These are phyloP conservation scores for Pheosia tremula DNA, from an alignment of 2,888 invertebrate species.

Conservation along the genomic window DNA sequence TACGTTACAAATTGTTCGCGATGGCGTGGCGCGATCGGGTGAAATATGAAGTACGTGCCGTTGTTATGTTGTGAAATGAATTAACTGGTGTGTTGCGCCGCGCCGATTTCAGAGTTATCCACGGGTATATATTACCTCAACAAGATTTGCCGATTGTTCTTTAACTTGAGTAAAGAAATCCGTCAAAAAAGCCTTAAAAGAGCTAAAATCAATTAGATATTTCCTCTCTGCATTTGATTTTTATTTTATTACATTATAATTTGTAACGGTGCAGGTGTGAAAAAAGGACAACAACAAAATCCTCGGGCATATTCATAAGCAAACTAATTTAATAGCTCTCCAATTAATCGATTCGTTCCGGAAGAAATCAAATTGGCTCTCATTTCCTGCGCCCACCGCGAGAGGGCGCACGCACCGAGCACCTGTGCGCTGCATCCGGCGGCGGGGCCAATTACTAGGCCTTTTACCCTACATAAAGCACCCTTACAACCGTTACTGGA, in stretches of 20 bases:
- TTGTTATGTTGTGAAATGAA: conserved; percentile 22
- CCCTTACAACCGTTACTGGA: conserved; percentile 65
- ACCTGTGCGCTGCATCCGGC: conserved; percentile 78
- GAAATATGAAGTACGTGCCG: conserved; percentile 41
- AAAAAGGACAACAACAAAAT: conserved; percentile 27
- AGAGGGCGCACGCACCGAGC: conserved; percentile 69
- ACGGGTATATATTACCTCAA: conserved; percentile 1
- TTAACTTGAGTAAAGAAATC: no score
- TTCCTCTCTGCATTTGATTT: neutral
- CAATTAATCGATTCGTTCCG: conserved; percentile 72
- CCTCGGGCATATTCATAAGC: conserved; percentile 31
- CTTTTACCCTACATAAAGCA: conserved; percentile 71
- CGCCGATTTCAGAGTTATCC: conserved; percentile 9
- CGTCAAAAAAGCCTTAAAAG: no score
- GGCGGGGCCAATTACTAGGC: conserved; percentile 73
- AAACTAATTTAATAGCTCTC: conserved; percentile 50
- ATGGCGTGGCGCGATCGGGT: conserved; percentile 37
- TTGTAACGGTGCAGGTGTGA: conserved; percentile 25
- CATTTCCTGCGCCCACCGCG: conserved; percentile 69
- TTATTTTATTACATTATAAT: conserved; percentile 4
- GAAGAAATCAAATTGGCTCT: conserved; percentile 78
- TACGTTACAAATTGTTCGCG: conserved; percentile 57
- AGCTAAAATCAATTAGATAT: no score
- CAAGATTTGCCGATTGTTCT: neutral
- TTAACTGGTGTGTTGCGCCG: conserved; percentile 10